Evolutionary conservation across 2,113 vertebrate species (phyloP).

Genomic region (Gallinago jamesoni): DNA sequence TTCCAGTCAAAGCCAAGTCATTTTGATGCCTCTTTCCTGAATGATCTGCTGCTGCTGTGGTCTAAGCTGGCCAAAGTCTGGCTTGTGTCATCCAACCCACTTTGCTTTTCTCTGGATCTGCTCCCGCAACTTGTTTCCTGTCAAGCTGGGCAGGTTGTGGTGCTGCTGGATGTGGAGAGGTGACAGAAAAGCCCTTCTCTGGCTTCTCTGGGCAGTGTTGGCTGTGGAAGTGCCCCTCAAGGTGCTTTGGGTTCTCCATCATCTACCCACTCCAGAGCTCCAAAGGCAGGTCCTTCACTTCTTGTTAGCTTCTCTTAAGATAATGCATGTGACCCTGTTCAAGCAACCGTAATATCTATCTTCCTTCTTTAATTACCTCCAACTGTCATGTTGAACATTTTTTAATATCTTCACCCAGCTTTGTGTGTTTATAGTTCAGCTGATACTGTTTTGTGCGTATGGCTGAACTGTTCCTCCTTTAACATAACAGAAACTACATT

Average conservation of each 20-base stretch:
- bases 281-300: neutral
- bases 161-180: neutral
- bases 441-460: neutral
- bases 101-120: neutral
- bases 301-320: neutral
- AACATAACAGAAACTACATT: neutral
- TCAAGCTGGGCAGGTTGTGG: neutral
- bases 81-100: neutral
- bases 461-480: neutral
- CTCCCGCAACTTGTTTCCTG: neutral
- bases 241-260: neutral
- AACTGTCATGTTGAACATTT: neutral
- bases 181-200: neutral
- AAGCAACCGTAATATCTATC: neutral
- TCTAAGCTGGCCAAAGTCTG: neutral
- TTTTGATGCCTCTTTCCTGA: neutral
- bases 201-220: neutral
- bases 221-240: neutral
- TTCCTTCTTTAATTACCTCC: neutral
- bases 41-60: neutral
- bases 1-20: neutral
- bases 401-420: neutral
- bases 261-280: neutral
- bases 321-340: accelerated
- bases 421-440: neutral